Evolutionary conservation across 2,113 vertebrate genomes (phyloP), one percentile per base, ranked within the genome.

Genomic region (Apteryx mantelli): DNA sequence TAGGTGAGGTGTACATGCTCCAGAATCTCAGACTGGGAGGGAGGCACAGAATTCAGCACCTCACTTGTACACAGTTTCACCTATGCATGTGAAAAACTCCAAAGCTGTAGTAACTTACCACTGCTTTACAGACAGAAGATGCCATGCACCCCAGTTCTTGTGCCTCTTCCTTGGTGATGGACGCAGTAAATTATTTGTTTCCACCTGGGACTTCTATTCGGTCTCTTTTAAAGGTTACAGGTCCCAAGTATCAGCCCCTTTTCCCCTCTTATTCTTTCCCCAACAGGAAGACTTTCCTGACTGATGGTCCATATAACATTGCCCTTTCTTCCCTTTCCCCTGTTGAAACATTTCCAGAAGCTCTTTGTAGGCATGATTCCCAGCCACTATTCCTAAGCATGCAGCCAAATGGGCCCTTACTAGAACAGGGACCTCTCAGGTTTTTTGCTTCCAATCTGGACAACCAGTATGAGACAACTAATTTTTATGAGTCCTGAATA

Each of bases 1-100:
- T 18, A 19, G 4, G n/a, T 17, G 78, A 36, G 52, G 15, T 4
- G 1, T 2, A 1, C 2, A 24, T 20, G 30, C 21, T 5, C 17
- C 44, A 77, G 82, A 36, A 26, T 12, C 0, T 30, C 44, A 65
- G 58, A 5, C 46, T 0, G 5, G 44, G 34, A 76, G 8, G 32
- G 30, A 63, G 28, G n/a, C 70, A 68, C 32, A 42, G n/a, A 56
- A 19, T 61, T 46, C n/a, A 34, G 46, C 46, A 85, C 68, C 26
- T 24, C 60, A 10, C 13, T 46, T 40, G 13, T 13, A 6, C 11
- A 36, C 34, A 80, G 9, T 36, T 70, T 52, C 60, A 73, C 36
- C 56, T 52, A 65, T 19, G n/a, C 25, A 76, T 18, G 5, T 28
- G 42, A 76, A 76, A 75, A 86, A 12, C 9, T 52, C 21, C 10